Percentiles rank a stretch among this genome's conserved stretches.
These are phyloP conservation scores for Schizotus pectinicornis DNA, from an alignment of 2,888 invertebrate genomes.

Conservation along the genomic window DNA sequence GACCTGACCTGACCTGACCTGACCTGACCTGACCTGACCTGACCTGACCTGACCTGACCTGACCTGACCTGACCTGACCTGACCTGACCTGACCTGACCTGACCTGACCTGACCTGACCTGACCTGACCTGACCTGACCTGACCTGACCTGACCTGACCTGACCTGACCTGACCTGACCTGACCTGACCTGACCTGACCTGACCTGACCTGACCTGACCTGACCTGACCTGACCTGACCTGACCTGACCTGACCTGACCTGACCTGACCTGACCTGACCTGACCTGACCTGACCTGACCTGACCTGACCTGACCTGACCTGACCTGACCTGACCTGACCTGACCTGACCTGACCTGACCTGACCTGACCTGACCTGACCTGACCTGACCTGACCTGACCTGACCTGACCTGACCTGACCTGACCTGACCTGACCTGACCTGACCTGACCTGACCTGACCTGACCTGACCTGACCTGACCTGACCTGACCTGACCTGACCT, in stretches of 20 bases:
- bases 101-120: constrained; percentile 8
- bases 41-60: constrained; percentile 17
- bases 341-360: constrained; percentile 20
- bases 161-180: constrained; percentile 8
- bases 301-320: constrained; percentile 22
- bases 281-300: constrained; percentile 22
- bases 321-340: constrained; percentile 22
- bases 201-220: constrained; percentile 8
- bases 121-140: constrained; percentile 8
- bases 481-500: constrained; percentile 31
- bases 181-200: constrained; percentile 8
- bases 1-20: constrained; percentile 19
- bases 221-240: constrained; percentile 8
- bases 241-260: constrained; percentile 8
- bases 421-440: constrained; percentile 30
- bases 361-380: constrained; percentile 23
- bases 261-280: constrained; percentile 18
- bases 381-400: constrained; percentile 26
- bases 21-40: constrained; percentile 20
- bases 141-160: constrained; percentile 8
- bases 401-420: constrained; percentile 33
- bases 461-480: constrained; percentile 31
- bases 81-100: constrained; percentile 8
- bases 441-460: constrained; percentile 32
- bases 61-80: constrained; percentile 10